Percentiles rank a stretch among this genome's conserved stretches.
phyloP scores from a whole-genome alignment of 2,888 invertebrate species.

The Drosophila rellima region DNA sequence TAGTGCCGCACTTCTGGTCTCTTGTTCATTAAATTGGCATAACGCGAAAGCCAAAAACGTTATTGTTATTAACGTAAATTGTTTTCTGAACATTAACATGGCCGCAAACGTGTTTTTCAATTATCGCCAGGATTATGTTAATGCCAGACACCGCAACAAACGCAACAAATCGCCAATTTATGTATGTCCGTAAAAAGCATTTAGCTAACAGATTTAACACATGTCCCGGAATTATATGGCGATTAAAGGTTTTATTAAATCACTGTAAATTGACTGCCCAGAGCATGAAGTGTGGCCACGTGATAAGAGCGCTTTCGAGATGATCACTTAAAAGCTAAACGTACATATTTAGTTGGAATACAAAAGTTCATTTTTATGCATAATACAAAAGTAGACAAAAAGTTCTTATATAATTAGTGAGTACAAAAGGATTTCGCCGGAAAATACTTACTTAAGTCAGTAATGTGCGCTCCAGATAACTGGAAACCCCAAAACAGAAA shows the following conservation, averaged over 20 bases:
- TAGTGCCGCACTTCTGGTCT: conserved; percentile 1
- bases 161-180: conserved; percentile 77
- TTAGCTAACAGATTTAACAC: conserved; percentile 75
- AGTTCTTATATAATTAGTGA: conserved; percentile 69
- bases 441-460: conserved; percentile 45
- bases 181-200: conserved; percentile 54
- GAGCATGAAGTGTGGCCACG: conserved; percentile 17
- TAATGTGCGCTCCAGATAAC: conserved; percentile 20
- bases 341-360: not conserved
- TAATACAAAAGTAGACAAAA: conserved; percentile 17
- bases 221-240: conserved; percentile 63
- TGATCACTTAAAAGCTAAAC: conserved; percentile 21
- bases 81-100: conserved; percentile 63
- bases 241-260: conserved; percentile 40
- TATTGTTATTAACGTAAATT: conserved; percentile 70
- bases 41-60: conserved; percentile 62
- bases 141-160: conserved; percentile 70
- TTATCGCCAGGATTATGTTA: conserved; percentile 79
- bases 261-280: conserved; percentile 9
- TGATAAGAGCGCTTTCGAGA: conserved; percentile 28
- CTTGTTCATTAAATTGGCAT: conserved; percentile 72
- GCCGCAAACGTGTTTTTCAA: conserved; percentile 80
- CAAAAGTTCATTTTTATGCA: conserved; percentile 30
- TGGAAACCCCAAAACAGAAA: conserved; percentile 3
- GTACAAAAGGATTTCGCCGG: conserved; percentile 59